Evolutionary conservation across 2,797 vertebrate species (phyloP).

Genomic region (Diglossa cyanea): DNA sequence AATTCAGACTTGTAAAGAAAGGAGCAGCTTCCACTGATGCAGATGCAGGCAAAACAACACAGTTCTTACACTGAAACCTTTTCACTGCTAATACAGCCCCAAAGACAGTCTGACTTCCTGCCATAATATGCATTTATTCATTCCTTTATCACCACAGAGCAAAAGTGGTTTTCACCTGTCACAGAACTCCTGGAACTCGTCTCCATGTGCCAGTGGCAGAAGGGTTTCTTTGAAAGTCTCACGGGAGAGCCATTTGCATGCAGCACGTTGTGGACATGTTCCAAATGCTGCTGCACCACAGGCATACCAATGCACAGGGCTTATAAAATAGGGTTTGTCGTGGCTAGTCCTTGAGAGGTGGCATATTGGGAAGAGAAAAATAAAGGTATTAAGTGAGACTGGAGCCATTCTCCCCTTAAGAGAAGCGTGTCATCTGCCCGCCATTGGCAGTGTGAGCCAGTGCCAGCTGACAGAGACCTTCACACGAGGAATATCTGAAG

Average conservation of each 20-base stretch:
- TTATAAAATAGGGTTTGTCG: slow-evolving; percentile 5
- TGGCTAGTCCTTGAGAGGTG: slow-evolving; percentile 8
- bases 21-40: slow-evolving; percentile 19
- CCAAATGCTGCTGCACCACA: slow-evolving; percentile 6
- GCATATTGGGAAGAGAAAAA: slow-evolving; percentile 30
- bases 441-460: not conserved
- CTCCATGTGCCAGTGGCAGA: not conserved
- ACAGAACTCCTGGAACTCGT: slow-evolving; percentile 16
- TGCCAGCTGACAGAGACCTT: not conserved
- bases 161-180: slow-evolving; percentile 38
- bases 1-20: slow-evolving; percentile 47
- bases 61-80: slow-evolving; percentile 42
- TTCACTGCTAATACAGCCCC: slow-evolving; percentile 10
- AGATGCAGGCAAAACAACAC: slow-evolving; percentile 31
- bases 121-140: slow-evolving; percentile 8
- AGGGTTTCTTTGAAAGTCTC: slow-evolving; percentile 18
- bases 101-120: slow-evolving; percentile 26
- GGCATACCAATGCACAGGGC: slow-evolving; percentile 25
- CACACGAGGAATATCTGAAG: not conserved
- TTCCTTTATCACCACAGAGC: not conserved
- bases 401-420: not conserved
- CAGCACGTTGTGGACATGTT: not conserved
- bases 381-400: not conserved
- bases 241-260: slow-evolving; percentile 34
- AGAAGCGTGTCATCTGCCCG: not conserved